Conservation (phyloP, 2,797 vertebrate species). For the Thripadectes ignobilis region DNA sequence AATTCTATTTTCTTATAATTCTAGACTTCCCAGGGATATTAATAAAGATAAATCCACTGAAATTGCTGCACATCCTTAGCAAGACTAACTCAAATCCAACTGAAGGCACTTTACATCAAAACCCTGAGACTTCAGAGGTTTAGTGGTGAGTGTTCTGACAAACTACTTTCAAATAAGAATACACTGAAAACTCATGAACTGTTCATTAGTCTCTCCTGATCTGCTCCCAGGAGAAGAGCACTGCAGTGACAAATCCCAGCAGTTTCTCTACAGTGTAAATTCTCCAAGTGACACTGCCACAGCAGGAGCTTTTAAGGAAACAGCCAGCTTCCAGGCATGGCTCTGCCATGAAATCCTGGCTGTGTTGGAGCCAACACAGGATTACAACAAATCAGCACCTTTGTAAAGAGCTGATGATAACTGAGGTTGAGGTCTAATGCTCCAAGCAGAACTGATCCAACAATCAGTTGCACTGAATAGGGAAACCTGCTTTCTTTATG, state of each 20-base stretch:
- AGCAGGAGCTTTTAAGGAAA: not conserved
- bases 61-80: not conserved
- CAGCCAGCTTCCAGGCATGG: not conserved
- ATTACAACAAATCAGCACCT: not conserved
- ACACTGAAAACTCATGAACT: not conserved
- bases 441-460: not conserved
- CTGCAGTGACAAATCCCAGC: not conserved
- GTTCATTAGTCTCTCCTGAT: not conserved
- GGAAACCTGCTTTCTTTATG: not conserved
- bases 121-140: not conserved
- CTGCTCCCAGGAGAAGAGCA: not conserved
- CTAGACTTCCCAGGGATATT: not conserved
- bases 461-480: fast-evolving
- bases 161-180: not conserved
- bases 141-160: not conserved
- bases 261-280: not conserved
- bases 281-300: not conserved
- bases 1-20: not conserved
- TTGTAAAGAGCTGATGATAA: not conserved
- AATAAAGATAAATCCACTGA: not conserved
- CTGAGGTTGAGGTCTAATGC: not conserved
- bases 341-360: not conserved
- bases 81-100: not conserved
- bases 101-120: not conserved
- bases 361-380: too few species aligned